Evolutionary conservation across 2,113 vertebrate genomes (phyloP).

Genomic region (Proterorhinus semilunaris): DNA sequence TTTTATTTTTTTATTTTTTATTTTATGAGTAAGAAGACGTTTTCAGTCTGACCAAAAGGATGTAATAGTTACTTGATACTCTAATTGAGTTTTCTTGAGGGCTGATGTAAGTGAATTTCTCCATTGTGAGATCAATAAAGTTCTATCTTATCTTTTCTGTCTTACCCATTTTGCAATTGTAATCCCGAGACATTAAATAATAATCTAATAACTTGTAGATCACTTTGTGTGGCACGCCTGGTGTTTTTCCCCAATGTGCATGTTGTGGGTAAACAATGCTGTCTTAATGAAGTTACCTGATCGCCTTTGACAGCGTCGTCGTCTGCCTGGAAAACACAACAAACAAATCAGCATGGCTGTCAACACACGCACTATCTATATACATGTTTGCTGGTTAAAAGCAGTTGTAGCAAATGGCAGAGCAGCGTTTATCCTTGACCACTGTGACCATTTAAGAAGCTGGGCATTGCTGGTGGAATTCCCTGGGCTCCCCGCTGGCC

Average conservation of each 20-base stretch:
- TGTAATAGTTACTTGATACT: too few species aligned
- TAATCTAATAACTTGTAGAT: too few species aligned
- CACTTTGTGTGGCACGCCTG: too few species aligned
- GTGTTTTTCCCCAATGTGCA: not conserved
- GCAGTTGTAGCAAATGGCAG: constrained; percentile 24
- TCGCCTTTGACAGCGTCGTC: constrained; percentile 66
- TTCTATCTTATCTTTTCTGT: too few species aligned
- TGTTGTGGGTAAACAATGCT: not conserved
- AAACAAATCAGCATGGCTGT: constrained; percentile 9
- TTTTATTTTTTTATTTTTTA: too few species aligned
- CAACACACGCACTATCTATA: not conserved
- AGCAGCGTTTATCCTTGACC: constrained; percentile 50
- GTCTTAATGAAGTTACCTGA: constrained; percentile 57
- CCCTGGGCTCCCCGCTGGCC: constrained; percentile 49
- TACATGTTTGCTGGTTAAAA: constrained; percentile 13
- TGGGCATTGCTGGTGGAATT: constrained; percentile 46
- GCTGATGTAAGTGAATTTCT: too few species aligned
- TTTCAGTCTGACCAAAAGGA: too few species aligned
- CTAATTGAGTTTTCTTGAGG: too few species aligned
- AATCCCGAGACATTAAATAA: too few species aligned
- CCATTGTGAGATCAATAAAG: too few species aligned
- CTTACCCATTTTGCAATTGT: too few species aligned
- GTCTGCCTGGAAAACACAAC: constrained; percentile 50
- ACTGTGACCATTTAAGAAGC: constrained; percentile 38
- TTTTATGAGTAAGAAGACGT: too few species aligned